Percentiles rank a stretch among this genome's conserved stretches.
phyloP scores from a whole-genome alignment of 2,113 vertebrate genomes.

The Chlorodrepanis virens region DNA sequence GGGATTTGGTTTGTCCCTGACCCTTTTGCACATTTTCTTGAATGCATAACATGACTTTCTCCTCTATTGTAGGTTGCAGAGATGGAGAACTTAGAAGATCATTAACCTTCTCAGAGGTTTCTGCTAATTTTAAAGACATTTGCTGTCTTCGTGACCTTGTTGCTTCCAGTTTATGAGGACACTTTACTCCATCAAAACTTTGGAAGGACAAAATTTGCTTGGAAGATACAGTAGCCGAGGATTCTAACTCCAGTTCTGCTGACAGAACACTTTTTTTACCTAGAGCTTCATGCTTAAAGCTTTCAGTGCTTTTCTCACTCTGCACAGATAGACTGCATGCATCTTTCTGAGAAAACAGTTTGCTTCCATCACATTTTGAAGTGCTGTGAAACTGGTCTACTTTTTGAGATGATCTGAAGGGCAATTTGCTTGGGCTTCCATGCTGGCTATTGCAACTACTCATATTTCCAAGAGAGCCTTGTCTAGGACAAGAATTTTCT shows the following conservation, averaged over 20 bases:
- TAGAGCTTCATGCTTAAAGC: constrained; percentile 14
- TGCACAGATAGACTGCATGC: not conserved
- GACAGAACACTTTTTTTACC: constrained; percentile 60
- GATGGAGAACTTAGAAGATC: constrained; percentile 45
- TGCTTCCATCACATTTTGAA: constrained; percentile 52
- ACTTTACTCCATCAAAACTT: constrained; percentile 26
- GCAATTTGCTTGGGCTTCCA: constrained; percentile 75
- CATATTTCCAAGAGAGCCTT: constrained; percentile 71
- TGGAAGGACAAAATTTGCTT: constrained; percentile 47
- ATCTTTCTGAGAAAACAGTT: constrained; percentile 65
- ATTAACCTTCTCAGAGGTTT: constrained; percentile 63
- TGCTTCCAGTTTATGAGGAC: constrained; percentile 59
- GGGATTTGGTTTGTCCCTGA: constrained; percentile 81
- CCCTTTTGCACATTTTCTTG: constrained; percentile 88
- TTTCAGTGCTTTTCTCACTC: constrained; percentile 56
- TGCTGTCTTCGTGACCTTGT: constrained; percentile 59
- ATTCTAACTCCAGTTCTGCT: constrained; percentile 62
- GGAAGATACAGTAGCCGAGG: constrained; percentile 29
- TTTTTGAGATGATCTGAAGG: constrained; percentile 64
- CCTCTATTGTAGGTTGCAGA: constrained; percentile 84
- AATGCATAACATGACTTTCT: constrained; percentile 95
- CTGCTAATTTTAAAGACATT: constrained; percentile 54
- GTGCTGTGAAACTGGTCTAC: constrained; percentile 42
- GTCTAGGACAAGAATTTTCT: constrained; percentile 57
- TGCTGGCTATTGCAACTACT: constrained; percentile 68